These are phyloP conservation scores for Drosophila crucigera DNA, from an alignment of 2,888 invertebrate genomes.

Conservation along the genomic window DNA sequence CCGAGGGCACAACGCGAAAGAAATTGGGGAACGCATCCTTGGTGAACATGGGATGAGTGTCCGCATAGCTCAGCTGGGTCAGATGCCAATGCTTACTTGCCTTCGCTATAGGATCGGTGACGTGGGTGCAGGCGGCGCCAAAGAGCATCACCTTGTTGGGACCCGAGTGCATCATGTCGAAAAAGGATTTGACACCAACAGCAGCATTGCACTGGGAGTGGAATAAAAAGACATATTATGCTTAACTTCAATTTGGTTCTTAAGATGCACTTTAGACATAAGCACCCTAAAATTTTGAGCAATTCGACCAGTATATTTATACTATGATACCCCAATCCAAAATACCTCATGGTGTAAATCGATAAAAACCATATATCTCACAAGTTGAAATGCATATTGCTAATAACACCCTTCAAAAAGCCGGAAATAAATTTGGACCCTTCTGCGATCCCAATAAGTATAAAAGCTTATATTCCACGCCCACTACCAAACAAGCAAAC, in stretches of 20 bases:
- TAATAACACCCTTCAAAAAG: background rate
- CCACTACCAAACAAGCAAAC: no score
- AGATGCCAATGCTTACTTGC: constrained; percentile 99
- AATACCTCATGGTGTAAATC: background rate
- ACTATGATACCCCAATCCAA: background rate
- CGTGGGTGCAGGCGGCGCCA: constrained; percentile 98
- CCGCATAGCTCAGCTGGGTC: constrained; percentile 98
- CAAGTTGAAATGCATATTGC: background rate
- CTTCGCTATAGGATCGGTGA: constrained; percentile 98
- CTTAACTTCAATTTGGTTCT: background rate
- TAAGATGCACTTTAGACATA: background rate
- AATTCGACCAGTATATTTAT: background rate
- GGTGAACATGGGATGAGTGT: constrained; percentile 98
- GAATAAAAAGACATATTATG: background rate
- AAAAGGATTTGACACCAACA: constrained; percentile 97
- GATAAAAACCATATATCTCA: background rate
- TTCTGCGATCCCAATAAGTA: background rate
- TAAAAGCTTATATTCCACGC: background rate
- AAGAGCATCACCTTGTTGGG: constrained; percentile 97
- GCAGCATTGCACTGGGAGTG: constrained; percentile 93
- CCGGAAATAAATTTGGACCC: background rate
- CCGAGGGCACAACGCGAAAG: constrained; percentile 98
- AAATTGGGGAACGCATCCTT: constrained; percentile 97
- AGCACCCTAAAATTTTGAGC: background rate
- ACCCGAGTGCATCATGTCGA: constrained; percentile 97